Evolutionary conservation across 1,140 invertebrate species (phyloP).

Genomic region (Kradibia gibbosae): DNA sequence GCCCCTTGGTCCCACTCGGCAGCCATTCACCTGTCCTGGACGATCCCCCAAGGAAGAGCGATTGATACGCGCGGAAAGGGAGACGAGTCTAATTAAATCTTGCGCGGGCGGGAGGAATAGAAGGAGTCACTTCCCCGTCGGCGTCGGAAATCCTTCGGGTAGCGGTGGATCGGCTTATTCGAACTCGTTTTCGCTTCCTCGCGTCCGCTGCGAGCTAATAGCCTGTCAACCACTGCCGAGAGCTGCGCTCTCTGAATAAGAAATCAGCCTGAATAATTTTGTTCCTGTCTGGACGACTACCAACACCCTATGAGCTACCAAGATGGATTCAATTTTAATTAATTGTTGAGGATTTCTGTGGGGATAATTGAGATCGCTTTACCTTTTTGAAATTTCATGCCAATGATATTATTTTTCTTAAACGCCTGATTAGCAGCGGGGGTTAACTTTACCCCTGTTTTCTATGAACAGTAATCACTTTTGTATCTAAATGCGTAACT

Average conservation of each 20-base stretch:
- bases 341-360: conserved; percentile 24
- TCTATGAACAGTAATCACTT: too few relatives aligned
- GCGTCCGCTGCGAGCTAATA: conserved; percentile 42
- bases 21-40: not conserved
- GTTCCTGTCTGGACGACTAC: not conserved
- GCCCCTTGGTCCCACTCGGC: not conserved
- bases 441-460: too few relatives aligned
- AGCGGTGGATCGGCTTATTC: conserved; percentile 40
- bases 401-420: not conserved
- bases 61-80: conserved; percentile 37
- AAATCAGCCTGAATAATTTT: conserved; percentile 50
- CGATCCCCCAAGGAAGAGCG: not conserved
- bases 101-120: not conserved
- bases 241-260: conserved; percentile 50
- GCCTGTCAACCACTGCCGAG: conserved; percentile 47
- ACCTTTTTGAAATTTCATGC: not conserved
- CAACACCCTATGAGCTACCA: not conserved
- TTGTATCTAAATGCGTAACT: too few relatives aligned
- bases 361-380: not conserved
- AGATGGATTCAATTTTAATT: conserved; percentile 47
- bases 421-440: not conserved
- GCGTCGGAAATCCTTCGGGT: not conserved
- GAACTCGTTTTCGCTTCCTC: conserved; percentile 45
- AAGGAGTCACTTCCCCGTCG: not conserved
- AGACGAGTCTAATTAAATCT: conserved; percentile 47